Conservation (phyloP, 2,888 invertebrate species). For the Rhagonycha lutea region DNA sequence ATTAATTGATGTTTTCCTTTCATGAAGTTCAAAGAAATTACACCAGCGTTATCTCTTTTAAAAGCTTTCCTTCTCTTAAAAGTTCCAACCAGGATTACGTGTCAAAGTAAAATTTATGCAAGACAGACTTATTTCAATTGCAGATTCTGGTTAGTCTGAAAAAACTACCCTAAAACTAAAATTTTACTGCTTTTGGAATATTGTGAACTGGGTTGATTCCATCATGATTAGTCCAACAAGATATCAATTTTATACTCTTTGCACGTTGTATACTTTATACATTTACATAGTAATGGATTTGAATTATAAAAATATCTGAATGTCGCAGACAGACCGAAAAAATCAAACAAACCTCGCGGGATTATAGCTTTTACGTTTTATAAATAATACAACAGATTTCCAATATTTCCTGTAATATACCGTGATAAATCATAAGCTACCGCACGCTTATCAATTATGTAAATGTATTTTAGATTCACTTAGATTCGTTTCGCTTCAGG, state of each 20-base stretch:
- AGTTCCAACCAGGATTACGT: too few relatives aligned
- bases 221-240: not conserved
- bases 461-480: slow-evolving; percentile 16
- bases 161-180: too few relatives aligned
- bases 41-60: too few relatives aligned
- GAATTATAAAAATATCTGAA: slow-evolving; percentile 15
- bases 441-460: slow-evolving; percentile 22
- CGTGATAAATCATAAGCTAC: slow-evolving; percentile 17
- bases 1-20: too few relatives aligned
- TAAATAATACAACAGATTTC: slow-evolving; percentile 23
- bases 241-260: not conserved
- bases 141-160: too few relatives aligned
- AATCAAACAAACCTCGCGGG: slow-evolving; percentile 21
- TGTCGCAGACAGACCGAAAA: slow-evolving; percentile 19
- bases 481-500: slow-evolving; percentile 5
- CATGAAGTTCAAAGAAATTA: too few relatives aligned
- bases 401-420: slow-evolving; percentile 16
- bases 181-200: too few relatives aligned
- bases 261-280: not conserved
- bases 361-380: slow-evolving; percentile 22
- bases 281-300: slow-evolving; percentile 1
- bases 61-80: too few relatives aligned
- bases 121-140: too few relatives aligned
- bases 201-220: not conserved
- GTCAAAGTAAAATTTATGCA: too few relatives aligned